Base-by-base conservation (phyloP, 2,113 vertebrate genomes). In the Paedocypris sp. region DNA sequence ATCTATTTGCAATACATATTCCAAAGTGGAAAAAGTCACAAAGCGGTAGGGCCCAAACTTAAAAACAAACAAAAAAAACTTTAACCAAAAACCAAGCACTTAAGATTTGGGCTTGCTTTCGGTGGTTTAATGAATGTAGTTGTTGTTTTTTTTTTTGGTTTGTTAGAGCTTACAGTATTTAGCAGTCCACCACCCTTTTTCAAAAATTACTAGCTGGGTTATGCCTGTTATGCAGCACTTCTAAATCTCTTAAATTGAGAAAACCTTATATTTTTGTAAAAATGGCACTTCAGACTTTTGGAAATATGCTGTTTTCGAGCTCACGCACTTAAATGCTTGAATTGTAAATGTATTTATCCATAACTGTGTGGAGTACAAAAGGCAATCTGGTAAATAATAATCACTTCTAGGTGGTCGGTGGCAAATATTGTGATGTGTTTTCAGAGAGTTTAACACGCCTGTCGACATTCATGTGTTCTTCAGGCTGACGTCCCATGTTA, bases 181-280 rank as follows among this genome's bases (percentile, higher is more conserved):
- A 64, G 63, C 39, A n/a, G n/a, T n/a, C n/a, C n/a, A n/a, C n/a
- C n/a, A n/a, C 41, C 62, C 49, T 15, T 45, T 29, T 19, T 11
- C 32, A 43, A 31, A 54, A 22, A 62, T 53, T 58, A 62, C 58
- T 8, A 18, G 5, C 23, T 26, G 51, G 51, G 51, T 54, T 23
- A 16, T 39, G 38, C 33, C 5, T 50, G 4, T 33, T 51, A 18
- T n/a, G 47, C 15, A 49, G 16, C 19, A 32, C 26, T 11, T 31
- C 12, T 13, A 2, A 10, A 51, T 7, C 11, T 7, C 16, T 7
- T n/a, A n/a, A 5, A 15, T 28, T 23, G 26, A 19, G 28, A 32
- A 20, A 33, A 2, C 5, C 16, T 32, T 50, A 18, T 10, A 31
- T 33, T 51, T 13, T 10, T 51, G 4, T 35, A 35, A 51, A 13